Conservation (phyloP, 2,113 vertebrate genomes). For the Poeciliopsis occidentalis region DNA sequence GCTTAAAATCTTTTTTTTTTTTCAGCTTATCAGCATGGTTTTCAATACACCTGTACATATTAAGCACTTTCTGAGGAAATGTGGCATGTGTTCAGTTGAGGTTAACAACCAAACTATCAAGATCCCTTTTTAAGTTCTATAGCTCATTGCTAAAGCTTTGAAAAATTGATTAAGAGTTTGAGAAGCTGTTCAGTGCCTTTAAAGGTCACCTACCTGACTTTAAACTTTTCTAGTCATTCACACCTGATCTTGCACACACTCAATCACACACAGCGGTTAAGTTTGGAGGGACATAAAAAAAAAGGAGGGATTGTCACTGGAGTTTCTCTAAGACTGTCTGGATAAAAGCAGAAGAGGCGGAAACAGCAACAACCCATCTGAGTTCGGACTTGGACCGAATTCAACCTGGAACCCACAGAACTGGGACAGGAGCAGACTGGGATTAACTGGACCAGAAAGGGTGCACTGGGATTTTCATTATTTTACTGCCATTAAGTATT, state of each 20-base stretch:
- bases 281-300: conserved; percentile 3
- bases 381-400: conserved; percentile 21
- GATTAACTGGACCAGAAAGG: neutral
- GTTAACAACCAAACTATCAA: conserved; percentile 9
- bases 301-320: conserved; percentile 60
- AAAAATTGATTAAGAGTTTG: conserved; percentile 19
- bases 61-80: conserved; percentile 19
- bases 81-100: conserved; percentile 28
- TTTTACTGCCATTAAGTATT: neutral
- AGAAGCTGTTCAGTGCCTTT: conserved; percentile 24
- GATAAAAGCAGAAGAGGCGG: conserved; percentile 38
- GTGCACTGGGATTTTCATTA: neutral
- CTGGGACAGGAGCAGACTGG: conserved; percentile 9
- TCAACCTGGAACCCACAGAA: neutral
- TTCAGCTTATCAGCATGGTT: conserved; percentile 37
- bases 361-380: conserved; percentile 32
- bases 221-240: conserved; percentile 24
- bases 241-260: neutral
- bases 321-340: conserved; percentile 46
- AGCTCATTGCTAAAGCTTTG: neutral
- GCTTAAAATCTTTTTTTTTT: conserved; percentile 22
- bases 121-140: conserved; percentile 5
- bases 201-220: conserved; percentile 21
- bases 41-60: conserved; percentile 53
- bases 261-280: conserved; percentile 13